Evolutionary conservation across 2,113 vertebrate genomes (phyloP), one percentile per base, ranked within the genome.

Genomic region (Ctenodactylus gundi): DNA sequence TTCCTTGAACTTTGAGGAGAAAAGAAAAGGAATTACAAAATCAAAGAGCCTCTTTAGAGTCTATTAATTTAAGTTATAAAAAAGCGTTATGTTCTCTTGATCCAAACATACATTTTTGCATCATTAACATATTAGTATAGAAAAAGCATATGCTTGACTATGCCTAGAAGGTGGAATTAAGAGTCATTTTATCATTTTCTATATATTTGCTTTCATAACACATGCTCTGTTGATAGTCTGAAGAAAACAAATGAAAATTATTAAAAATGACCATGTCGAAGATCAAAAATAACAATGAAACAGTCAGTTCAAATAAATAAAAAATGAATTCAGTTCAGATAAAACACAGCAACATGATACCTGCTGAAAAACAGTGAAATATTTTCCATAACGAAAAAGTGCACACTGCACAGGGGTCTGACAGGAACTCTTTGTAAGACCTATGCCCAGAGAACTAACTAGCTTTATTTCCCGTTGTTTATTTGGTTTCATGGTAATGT

Each of bases 401-500:
- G 31, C 9, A n/a, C 39, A 15, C 34, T 62, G 41, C 64, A n/a
- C n/a, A n/a, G n/a, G n/a, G n/a, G n/a, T 13, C 64, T 88, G 86
- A 57, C 27, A 75, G 36, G 18, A 75, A 49, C 12, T 64, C n/a
- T 53, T 62, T 80, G 20, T 70, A 91, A 67, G 64, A 49, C 51
- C 39, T 91, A 49, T 91, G 15, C 92, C 68, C 7, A 27, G 21
- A 36, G 29, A 49, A 81, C 49, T 68, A 46, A 15, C 55, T 60
- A 62, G 41, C 57, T 93, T 90, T 72, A 44, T n/a, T 46, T 83
- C 57, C 72, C 1, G 15, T 90, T 41, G 36, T 68, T 95, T 94
- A 58, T 91, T 95, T 93, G n/a, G n/a, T 88, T 93, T 89, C 67
- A 58, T 46, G 58, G 29, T 65, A n/a, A 55, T 95, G 81, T 90